Evolutionary conservation across 2,888 invertebrate species (phyloP), one percentile per base, ranked within the genome.

Genomic region (Xanthia togata): DNA sequence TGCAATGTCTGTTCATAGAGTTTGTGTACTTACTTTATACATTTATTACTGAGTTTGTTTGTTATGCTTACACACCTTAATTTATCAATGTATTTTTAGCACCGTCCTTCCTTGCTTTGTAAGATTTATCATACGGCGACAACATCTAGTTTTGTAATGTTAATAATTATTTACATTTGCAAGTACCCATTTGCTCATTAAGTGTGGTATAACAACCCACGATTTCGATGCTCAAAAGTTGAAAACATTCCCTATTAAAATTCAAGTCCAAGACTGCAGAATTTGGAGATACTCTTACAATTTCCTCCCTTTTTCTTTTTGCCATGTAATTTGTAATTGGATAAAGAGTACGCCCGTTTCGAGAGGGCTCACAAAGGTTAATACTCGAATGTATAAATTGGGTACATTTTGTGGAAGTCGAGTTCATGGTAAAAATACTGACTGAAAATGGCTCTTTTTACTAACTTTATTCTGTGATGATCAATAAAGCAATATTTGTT

Each of bases 241-340:
- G 26, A 60, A 70, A 23, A 70, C 35, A 64, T 64, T 69, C 44
- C 31, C 6, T 41, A 65, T 77, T 69, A 55, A 84, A 80, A 82
- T 80, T 84, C 53, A 70, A 76, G 55, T 63, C 60, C 38, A 72
- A 65, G 35, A 26, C 26, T 23, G 53, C 11, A 38, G 35, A 73
- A 44, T 44, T 73, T 31, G n/a, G 9, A 55, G 60, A 69, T 41
- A 69, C 31, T 55, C 59, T 53, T 53, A 70, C 35, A 80, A 59
- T 82, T 84, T 84, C 41, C 35, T 76, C 38, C 55, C 64, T 70
- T 77, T 81, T 83, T 84, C 81, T 73, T 78, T 77, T 77, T 38
- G 57, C 70, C 77, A 73, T 85, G 83, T 83, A 47, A 77, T 77
- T 77, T 73, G 83, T 85, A 85, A 83, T 83, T 83, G 83, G 85